Percentiles rank a stretch among this genome's conserved stretches.
These are phyloP conservation scores for Leiothrix lutea DNA, from an alignment of 2,113 vertebrate species.

Conservation along the genomic window DNA sequence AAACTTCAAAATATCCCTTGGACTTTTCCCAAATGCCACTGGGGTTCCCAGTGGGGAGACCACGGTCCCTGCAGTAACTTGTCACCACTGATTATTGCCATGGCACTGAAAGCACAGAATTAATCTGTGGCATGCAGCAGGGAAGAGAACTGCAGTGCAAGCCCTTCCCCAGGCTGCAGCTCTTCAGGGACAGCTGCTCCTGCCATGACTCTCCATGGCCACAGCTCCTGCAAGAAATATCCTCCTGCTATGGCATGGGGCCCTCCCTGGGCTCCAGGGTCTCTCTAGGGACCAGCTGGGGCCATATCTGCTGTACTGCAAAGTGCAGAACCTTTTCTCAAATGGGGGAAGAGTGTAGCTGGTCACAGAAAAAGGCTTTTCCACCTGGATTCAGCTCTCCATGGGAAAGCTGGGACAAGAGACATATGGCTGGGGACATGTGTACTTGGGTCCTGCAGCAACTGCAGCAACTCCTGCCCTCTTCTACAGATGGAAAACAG, in stretches of 20 bases:
- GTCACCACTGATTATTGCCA: not conserved
- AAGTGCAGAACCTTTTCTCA: not conserved
- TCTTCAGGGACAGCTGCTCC: not conserved
- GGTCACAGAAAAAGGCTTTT: not conserved
- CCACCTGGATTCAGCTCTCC: not conserved
- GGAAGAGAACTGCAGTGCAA: not conserved
- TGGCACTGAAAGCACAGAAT: not conserved
- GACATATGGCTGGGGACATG: fast-evolving
- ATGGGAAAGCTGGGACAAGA: not conserved
- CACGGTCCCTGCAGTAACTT: fast-evolving
- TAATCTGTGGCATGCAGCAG: not conserved
- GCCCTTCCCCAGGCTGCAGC: not conserved
- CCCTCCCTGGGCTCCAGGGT: too few species aligned
- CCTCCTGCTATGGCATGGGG: not conserved
- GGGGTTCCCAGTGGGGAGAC: not conserved
- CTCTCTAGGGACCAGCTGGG: not conserved
- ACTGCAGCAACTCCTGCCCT: not conserved
- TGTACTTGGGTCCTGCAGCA: not conserved
- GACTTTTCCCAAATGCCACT: not conserved
- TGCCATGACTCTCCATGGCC: fast-evolving
- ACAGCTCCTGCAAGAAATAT: not conserved
- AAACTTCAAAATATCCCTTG: not conserved
- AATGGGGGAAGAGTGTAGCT: fast-evolving
- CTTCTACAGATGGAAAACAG: not conserved
- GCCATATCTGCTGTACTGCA: not conserved